These are phyloP conservation scores for Rhaphigaster nebulosa DNA, from an alignment of 2,888 invertebrate species.

Conservation along the genomic window DNA sequence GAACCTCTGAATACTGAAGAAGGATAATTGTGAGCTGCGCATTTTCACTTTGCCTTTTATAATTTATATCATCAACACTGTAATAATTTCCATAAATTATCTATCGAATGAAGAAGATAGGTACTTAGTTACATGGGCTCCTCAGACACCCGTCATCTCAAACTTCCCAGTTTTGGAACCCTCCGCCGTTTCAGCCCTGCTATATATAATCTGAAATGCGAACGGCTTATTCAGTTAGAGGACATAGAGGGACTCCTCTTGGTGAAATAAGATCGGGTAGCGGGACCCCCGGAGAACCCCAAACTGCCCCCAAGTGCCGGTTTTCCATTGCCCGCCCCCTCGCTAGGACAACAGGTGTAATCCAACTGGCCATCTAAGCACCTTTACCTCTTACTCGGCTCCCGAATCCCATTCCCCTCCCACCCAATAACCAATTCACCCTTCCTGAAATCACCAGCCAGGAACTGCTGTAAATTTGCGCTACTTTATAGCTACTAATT, in stretches of 20 bases:
- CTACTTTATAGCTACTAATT: slow-evolving; percentile 43
- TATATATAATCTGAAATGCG: not conserved
- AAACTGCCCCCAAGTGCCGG: slow-evolving; percentile 45
- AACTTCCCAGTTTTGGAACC: not conserved
- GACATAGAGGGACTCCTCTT: not conserved
- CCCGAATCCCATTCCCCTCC: slow-evolving; percentile 43
- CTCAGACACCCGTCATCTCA: not conserved
- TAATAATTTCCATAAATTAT: not conserved
- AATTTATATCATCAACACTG: too few relatives aligned
- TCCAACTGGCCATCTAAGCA: slow-evolving; percentile 47
- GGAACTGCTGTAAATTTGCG: slow-evolving; percentile 41
- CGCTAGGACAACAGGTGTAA: slow-evolving; percentile 46
- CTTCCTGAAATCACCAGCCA: slow-evolving; percentile 41
- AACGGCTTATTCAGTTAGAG: slow-evolving; percentile 38
- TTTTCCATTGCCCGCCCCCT: slow-evolving; percentile 37
- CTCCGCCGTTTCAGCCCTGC: not conserved
- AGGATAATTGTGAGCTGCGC: too few relatives aligned
- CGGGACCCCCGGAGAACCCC: not conserved
- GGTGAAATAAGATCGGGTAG: slow-evolving; percentile 20
- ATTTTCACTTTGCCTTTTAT: not conserved
- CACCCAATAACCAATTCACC: slow-evolving; percentile 50
- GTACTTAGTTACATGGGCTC: not conserved
- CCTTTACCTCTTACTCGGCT: slow-evolving; percentile 44
- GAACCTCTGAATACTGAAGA: too few relatives aligned
- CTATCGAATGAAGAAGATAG: not conserved